Percentiles rank a stretch among this genome's conserved stretches.
phyloP scores from a whole-genome alignment of 2,888 invertebrate genomes.

The Acrocyrtus sp. region DNA sequence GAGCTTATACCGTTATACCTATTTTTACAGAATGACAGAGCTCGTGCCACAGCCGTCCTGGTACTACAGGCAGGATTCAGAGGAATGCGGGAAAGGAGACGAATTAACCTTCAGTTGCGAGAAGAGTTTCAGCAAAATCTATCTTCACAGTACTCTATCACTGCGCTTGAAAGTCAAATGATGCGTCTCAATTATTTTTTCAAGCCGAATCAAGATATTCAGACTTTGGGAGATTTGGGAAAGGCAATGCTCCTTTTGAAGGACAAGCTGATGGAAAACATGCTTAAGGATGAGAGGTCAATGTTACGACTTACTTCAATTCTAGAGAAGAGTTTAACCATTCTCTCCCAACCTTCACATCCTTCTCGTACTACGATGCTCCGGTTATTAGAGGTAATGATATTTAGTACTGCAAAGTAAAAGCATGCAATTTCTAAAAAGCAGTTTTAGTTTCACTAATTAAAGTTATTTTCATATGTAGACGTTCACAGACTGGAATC shows the following conservation, averaged over 20 bases:
- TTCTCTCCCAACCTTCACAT: constrained; percentile 19
- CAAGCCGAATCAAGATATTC: constrained; percentile 6
- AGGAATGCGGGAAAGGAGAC: constrained; percentile 78
- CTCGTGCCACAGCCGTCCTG: constrained; percentile 48
- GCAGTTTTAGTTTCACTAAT: not conserved
- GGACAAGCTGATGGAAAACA: constrained; percentile 6
- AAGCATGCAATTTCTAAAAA: too few relatives aligned
- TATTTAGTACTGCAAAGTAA: not conserved
- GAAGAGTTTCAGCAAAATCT: constrained; percentile 73
- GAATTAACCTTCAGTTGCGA: constrained; percentile 75
- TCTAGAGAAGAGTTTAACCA: constrained; percentile 19
- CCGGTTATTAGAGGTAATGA: constrained; percentile 55
- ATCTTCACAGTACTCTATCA: constrained; percentile 5
- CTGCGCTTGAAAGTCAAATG: constrained; percentile 45
- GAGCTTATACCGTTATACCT: not conserved
- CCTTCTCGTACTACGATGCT: constrained; percentile 41
- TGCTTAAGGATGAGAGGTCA: constrained; percentile 16
- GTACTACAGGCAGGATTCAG: constrained; percentile 84
- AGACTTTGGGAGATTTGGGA: constrained; percentile 8
- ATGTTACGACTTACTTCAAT: constrained; percentile 4
- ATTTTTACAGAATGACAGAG: constrained; percentile 71
- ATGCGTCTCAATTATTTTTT: constrained; percentile 56
- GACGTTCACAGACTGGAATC: constrained; percentile 30
- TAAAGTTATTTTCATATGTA: not conserved
- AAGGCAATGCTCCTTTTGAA: constrained; percentile 13